Evolutionary conservation across 1,140 invertebrate genomes (phyloP).

Genomic region (Platyscapa corneri): DNA sequence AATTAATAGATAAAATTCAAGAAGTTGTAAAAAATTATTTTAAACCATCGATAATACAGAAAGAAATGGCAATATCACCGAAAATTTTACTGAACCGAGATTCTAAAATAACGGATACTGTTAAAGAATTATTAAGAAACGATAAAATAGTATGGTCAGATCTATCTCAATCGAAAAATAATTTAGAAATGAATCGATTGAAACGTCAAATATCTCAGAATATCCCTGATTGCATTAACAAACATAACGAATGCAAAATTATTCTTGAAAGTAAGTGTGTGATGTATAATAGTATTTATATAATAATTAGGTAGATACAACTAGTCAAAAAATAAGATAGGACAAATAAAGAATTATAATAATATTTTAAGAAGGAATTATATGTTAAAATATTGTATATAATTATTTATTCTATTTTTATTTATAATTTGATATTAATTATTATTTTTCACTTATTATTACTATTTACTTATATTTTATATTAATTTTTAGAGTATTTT

Average conservation of each 20-base stretch:
- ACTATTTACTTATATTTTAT: too few species aligned
- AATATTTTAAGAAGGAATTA: too few species aligned
- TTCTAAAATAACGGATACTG: not conserved
- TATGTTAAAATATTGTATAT: too few species aligned
- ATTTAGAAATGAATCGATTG: not conserved
- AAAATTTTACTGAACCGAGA: not conserved
- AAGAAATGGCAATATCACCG: not conserved
- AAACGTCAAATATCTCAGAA: constrained; percentile 36
- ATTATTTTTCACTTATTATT: too few species aligned
- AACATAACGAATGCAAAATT: constrained; percentile 32
- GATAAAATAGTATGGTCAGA: not conserved
- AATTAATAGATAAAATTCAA: not conserved
- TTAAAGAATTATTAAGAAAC: not conserved
- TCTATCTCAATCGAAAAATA: not conserved
- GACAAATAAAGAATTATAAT: not conserved
- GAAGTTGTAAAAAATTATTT: not conserved
- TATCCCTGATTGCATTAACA: not conserved
- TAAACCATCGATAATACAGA: not conserved
- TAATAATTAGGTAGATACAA: not conserved
- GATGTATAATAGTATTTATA: not conserved
- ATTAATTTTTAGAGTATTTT: too few species aligned
- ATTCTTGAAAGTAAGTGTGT: constrained; percentile 32
- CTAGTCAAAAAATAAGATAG: not conserved
- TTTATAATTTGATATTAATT: too few species aligned
- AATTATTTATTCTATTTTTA: too few species aligned